Evolutionary conservation across 2,888 invertebrate genomes (phyloP).

Genomic region (Pandemis cinnamomeana): DNA sequence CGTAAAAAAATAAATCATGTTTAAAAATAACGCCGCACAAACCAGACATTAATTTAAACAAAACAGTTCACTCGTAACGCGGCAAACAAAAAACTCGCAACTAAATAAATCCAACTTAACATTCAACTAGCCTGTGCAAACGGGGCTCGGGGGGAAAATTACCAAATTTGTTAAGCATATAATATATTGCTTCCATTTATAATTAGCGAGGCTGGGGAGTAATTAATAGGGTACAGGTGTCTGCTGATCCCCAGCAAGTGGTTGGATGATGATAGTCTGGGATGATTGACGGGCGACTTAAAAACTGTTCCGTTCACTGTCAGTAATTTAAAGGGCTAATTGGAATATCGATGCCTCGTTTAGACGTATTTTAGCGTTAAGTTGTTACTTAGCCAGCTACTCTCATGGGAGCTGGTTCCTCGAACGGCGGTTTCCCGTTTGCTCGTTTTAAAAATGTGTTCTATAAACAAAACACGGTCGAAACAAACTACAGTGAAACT

Average conservation of each 20-base stretch:
- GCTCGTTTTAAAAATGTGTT: no score
- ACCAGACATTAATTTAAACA: not conserved
- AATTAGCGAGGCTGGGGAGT: conserved; percentile 63
- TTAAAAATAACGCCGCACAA: not conserved
- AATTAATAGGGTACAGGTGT: conserved; percentile 59
- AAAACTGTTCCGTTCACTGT: conserved; percentile 44
- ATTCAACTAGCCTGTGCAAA: conserved; percentile 46
- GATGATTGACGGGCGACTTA: conserved; percentile 57
- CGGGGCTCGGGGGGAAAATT: conserved; percentile 54
- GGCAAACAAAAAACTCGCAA: conserved; percentile 20
- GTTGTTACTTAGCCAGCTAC: not conserved
- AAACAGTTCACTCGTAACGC: conserved; percentile 1
- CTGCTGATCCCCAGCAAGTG: conserved; percentile 48
- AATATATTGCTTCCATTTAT: conserved; percentile 66
- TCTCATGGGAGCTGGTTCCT: not conserved
- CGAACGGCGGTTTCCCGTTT: no score
- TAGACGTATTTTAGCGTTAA: not conserved
- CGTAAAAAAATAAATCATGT: not conserved
- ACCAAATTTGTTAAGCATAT: conserved; percentile 59
- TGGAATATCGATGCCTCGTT: conserved; percentile 20
- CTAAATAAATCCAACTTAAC: conserved; percentile 38
- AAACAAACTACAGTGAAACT: no score
- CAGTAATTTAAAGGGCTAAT: conserved; percentile 11
- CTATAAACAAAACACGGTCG: no score
- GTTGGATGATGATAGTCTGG: conserved; percentile 44